Conservation (phyloP, 2,888 invertebrate species). For the Clepsis dumicolana region DNA sequence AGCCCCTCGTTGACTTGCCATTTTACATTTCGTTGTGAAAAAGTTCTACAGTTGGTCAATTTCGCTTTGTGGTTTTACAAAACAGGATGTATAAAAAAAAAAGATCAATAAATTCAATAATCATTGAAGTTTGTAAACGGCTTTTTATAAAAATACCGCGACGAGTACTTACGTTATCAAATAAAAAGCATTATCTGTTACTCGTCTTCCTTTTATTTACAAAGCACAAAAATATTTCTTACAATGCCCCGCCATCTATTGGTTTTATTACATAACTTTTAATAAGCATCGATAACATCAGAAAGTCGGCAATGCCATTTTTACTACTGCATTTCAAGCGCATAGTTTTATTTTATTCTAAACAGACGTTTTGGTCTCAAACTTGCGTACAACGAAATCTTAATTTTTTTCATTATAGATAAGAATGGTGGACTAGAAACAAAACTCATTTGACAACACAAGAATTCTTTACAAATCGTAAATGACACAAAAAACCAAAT, state of each 20-base stretch:
- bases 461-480: too few relatives aligned
- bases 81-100: not conserved
- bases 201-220: slow-evolving; percentile 6
- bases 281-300: too few relatives aligned
- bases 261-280: not conserved
- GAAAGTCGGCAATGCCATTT: too few relatives aligned
- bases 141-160: slow-evolving; percentile 9
- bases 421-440: not conserved
- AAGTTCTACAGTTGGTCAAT: not conserved
- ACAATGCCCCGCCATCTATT: slow-evolving; percentile 1
- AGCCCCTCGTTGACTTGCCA: too few relatives aligned
- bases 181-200: slow-evolving; percentile 28
- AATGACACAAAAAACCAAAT: too few relatives aligned
- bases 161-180: slow-evolving; percentile 17
- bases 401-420: too few relatives aligned
- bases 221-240: not conserved
- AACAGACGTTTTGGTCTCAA: too few relatives aligned
- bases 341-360: too few relatives aligned
- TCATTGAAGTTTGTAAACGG: not conserved
- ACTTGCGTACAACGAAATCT: too few relatives aligned
- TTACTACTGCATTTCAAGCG: too few relatives aligned
- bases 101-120: not conserved
- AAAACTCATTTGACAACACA: too few relatives aligned
- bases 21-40: too few relatives aligned
- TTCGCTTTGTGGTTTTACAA: not conserved